These are phyloP conservation scores for Ischnus inquisitorius DNA, from an alignment of 2,888 invertebrate genomes.

Conservation along the genomic window DNA sequence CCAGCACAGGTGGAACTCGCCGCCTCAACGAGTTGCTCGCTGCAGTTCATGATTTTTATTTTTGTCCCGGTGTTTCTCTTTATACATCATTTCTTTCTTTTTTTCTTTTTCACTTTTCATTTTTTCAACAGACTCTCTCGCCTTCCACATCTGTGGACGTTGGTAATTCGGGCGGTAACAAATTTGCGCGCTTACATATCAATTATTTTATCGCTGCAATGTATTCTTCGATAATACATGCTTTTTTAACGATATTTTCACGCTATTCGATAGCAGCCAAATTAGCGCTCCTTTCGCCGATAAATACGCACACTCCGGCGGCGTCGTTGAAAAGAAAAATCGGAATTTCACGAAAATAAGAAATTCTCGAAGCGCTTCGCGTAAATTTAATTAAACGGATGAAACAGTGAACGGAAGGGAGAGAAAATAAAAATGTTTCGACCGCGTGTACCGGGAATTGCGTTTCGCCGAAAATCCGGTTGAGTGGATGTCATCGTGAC, in stretches of 20 bases:
- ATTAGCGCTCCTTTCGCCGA: neutral
- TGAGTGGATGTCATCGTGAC: neutral
- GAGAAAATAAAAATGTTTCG: too few relatives aligned
- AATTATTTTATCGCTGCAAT: constrained; percentile 53
- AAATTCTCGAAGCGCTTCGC: too few relatives aligned
- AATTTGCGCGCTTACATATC: constrained; percentile 25
- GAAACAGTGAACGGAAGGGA: too few relatives aligned
- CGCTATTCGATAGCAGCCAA: neutral
- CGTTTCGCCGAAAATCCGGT: too few relatives aligned
- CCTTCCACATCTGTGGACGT: neutral
- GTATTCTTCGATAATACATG: neutral
- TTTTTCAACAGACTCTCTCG: neutral
- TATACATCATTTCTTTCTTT: constrained; percentile 1
- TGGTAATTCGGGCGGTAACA: constrained; percentile 17
- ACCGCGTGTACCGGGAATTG: too few relatives aligned
- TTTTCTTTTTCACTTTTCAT: neutral
- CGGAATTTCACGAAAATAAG: too few relatives aligned
- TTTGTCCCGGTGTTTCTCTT: constrained; percentile 36
- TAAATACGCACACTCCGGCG: too few relatives aligned
- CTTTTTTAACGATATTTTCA: neutral
- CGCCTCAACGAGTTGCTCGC: constrained; percentile 38
- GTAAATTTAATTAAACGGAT: too few relatives aligned
- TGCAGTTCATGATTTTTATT: constrained; percentile 40
- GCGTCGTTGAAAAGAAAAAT: too few relatives aligned
- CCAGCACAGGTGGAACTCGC: constrained; percentile 37